Evolutionary conservation across 2,888 invertebrate genomes (phyloP).

Genomic region (Ormyrus pomaceus): DNA sequence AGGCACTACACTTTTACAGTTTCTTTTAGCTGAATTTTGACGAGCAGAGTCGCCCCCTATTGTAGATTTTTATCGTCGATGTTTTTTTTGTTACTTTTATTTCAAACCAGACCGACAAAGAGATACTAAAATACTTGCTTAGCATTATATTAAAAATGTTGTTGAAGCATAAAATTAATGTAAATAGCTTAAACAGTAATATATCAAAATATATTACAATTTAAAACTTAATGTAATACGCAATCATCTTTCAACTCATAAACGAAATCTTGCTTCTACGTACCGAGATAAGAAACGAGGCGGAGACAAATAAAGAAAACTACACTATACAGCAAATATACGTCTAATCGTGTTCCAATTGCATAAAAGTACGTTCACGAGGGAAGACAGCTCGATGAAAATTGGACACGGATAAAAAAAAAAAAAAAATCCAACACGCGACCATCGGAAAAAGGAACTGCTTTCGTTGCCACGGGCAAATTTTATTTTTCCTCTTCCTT

Average conservation of each 20-base stretch:
- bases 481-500: neutral
- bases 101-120: neutral
- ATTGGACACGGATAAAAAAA: neutral
- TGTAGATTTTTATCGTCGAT: no score
- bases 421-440: neutral
- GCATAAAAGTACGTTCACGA: neutral
- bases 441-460: neutral
- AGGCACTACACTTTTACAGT: no score
- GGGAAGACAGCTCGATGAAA: neutral
- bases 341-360: neutral
- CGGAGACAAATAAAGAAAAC: no score
- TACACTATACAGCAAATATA: no score
- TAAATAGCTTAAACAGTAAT: neutral
- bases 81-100: neutral
- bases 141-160: no score
- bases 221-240: neutral
- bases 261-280: no score
- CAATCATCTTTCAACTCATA: no score
- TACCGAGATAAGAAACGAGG: no score
- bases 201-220: conserved; percentile 1
- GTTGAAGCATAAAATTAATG: no score
- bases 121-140: no score
- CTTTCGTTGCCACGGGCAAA: conserved; percentile 13
- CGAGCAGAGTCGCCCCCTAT: no score
- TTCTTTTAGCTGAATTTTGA: no score